phyloP scores from a whole-genome alignment of 1,140 invertebrate species.

The Brachystomella parvula region DNA sequence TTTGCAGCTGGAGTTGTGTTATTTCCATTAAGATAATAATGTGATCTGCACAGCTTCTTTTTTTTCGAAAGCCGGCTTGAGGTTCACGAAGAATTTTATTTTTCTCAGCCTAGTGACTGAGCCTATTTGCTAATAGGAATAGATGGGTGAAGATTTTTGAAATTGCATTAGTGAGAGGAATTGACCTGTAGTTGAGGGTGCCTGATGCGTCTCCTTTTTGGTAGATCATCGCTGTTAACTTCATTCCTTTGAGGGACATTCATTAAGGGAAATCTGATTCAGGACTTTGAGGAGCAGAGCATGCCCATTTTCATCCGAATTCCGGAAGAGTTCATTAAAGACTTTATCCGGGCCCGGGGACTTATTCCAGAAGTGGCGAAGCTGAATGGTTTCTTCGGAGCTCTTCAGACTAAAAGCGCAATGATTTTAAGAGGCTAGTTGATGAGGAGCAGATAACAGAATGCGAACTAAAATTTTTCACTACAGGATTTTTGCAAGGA shows the following conservation, averaged over 20 bases:
- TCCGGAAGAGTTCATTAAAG: constrained; percentile 39
- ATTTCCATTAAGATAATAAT: constrained; percentile 33
- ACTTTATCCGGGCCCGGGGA: constrained; percentile 41
- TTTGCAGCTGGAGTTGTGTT: constrained; percentile 26
- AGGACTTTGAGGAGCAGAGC: neutral
- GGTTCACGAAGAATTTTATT: constrained; percentile 31
- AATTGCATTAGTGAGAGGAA: constrained; percentile 33
- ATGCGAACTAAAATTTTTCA: no score
- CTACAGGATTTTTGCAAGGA: no score
- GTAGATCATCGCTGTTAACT: constrained; percentile 15
- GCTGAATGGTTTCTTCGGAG: neutral
- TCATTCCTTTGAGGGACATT: constrained; percentile 12
- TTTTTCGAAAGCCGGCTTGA: constrained; percentile 38
- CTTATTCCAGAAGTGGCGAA: constrained; percentile 25
- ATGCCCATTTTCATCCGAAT: constrained; percentile 29
- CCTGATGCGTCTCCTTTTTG: constrained; percentile 32
- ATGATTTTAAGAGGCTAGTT: neutral
- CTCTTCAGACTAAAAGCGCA: neutral
- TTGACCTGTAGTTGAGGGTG: constrained; percentile 38
- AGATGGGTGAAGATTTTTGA: constrained; percentile 37
- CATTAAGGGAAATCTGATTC: constrained; percentile 1
- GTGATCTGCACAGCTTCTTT: constrained; percentile 34
- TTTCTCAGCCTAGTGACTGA: constrained; percentile 30
- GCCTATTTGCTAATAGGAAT: constrained; percentile 30
- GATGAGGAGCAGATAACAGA: no score